Conservation (phyloP, 1,140 invertebrate species). For the Condylostylus longicornis region DNA sequence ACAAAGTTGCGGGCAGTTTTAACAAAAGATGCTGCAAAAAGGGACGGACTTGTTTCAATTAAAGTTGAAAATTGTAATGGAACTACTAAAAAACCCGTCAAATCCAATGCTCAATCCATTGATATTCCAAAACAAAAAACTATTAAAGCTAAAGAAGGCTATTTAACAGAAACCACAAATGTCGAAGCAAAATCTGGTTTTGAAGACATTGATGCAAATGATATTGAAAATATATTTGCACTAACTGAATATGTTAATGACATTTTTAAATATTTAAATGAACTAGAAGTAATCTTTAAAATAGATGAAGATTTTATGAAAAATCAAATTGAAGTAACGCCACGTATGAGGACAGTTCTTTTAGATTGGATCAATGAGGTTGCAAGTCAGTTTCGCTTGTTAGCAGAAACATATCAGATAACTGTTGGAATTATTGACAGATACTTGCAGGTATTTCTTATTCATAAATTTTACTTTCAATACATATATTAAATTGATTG, state of each 20-base stretch:
- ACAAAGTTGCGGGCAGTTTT: slow-evolving; percentile 23
- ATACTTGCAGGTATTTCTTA: slow-evolving; percentile 51
- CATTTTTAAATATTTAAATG: slow-evolving; percentile 59
- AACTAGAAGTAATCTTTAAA: slow-evolving; percentile 45
- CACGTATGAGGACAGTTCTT: slow-evolving; percentile 74
- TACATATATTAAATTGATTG: neutral
- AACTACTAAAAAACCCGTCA: neutral
- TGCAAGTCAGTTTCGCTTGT: slow-evolving; percentile 70
- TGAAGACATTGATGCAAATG: slow-evolving; percentile 57
- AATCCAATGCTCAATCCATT: neutral
- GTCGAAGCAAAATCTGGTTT: slow-evolving; percentile 12
- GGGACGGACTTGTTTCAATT: slow-evolving; percentile 4
- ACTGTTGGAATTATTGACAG: slow-evolving; percentile 79
- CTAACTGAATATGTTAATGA: slow-evolving; percentile 69
- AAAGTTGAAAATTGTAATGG: neutral
- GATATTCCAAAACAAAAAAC: neutral
- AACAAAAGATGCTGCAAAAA: slow-evolving; percentile 11
- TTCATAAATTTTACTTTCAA: too few species aligned
- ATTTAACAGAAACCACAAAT: neutral
- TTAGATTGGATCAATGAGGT: slow-evolving; percentile 93
- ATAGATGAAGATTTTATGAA: slow-evolving; percentile 43
- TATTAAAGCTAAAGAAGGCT: neutral
- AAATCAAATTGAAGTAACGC: slow-evolving; percentile 37
- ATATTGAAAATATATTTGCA: slow-evolving; percentile 54
- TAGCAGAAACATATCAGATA: slow-evolving; percentile 84